phyloP scores from a whole-genome alignment of 2,888 invertebrate genomes.

The Patella caerulea region DNA sequence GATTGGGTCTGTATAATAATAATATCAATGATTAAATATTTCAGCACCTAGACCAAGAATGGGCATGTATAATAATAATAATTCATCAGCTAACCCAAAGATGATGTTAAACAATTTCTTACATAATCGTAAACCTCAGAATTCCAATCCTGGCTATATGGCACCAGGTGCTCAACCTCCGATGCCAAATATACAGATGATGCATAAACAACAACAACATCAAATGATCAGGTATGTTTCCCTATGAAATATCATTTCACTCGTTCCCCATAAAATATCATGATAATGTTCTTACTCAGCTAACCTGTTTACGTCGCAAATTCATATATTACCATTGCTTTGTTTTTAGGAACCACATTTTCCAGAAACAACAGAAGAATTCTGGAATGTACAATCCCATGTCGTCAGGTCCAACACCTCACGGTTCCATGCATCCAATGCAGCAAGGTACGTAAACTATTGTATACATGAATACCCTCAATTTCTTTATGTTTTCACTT shows the following conservation, averaged over 20 bases:
- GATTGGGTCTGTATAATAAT: not conserved
- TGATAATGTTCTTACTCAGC: too few relatives aligned
- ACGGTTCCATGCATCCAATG: slow-evolving; percentile 47
- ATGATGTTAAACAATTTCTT: slow-evolving; percentile 25
- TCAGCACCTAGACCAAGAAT: slow-evolving; percentile 16
- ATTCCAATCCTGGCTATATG: not conserved
- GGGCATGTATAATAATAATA: not conserved
- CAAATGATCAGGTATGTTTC: slow-evolving; percentile 34
- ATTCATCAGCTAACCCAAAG: slow-evolving; percentile 21
- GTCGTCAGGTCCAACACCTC: slow-evolving; percentile 34
- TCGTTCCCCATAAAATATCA: too few relatives aligned
- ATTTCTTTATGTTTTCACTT: too few relatives aligned
- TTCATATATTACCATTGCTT: too few relatives aligned
- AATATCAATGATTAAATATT: not conserved
- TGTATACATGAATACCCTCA: too few relatives aligned
- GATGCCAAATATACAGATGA: slow-evolving; percentile 34
- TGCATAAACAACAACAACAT: slow-evolving; percentile 47
- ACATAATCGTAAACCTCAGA: slow-evolving; percentile 11
- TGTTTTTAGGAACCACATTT: not conserved
- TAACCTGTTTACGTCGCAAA: too few relatives aligned
- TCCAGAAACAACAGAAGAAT: slow-evolving; percentile 1
- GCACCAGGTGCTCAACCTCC: slow-evolving; percentile 20
- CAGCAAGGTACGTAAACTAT: slow-evolving; percentile 37
- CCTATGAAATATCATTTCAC: slow-evolving; percentile 23
- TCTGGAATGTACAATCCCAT: slow-evolving; percentile 31